These are phyloP conservation scores for Andrena bucephala DNA, from an alignment of 2,888 invertebrate species.

Conservation along the genomic window DNA sequence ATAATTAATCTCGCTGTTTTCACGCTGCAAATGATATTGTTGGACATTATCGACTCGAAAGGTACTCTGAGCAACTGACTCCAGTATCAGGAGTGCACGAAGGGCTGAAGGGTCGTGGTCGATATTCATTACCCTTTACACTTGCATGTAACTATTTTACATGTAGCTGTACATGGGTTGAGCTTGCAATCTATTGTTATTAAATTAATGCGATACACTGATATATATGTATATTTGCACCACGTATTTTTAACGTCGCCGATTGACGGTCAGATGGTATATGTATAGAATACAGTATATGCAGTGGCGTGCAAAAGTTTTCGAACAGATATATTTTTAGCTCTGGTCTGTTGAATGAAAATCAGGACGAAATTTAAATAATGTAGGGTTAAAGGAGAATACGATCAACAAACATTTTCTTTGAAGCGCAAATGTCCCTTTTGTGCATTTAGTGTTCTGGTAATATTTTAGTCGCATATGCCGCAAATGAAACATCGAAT, in stretches of 20 bases:
- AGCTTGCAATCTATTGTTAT: neutral
- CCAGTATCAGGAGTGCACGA: slow-evolving; percentile 70
- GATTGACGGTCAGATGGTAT: neutral
- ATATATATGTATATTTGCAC: neutral
- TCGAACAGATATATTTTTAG: too few species aligned
- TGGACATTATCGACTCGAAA: slow-evolving; percentile 43
- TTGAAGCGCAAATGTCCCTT: too few species aligned
- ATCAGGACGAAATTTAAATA: too few species aligned
- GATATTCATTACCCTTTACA: slow-evolving; percentile 45
- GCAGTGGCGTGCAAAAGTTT: too few species aligned
- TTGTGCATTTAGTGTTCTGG: too few species aligned
- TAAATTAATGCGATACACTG: neutral
- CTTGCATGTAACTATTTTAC: slow-evolving; percentile 9
- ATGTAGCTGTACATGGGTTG: neutral
- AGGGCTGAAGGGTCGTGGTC: slow-evolving; percentile 49
- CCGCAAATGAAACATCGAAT: too few species aligned
- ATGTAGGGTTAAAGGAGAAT: too few species aligned
- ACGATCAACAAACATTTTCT: too few species aligned
- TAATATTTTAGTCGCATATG: too few species aligned
- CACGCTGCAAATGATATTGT: neutral
- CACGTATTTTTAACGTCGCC: neutral
- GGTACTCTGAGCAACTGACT: slow-evolving; percentile 38
- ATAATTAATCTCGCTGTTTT: neutral
- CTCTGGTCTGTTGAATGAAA: too few species aligned
- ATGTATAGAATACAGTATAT: too few species aligned